Conservation (phyloP, 2,797 vertebrate species). For the Pipistrellus kuhlii region DNA sequence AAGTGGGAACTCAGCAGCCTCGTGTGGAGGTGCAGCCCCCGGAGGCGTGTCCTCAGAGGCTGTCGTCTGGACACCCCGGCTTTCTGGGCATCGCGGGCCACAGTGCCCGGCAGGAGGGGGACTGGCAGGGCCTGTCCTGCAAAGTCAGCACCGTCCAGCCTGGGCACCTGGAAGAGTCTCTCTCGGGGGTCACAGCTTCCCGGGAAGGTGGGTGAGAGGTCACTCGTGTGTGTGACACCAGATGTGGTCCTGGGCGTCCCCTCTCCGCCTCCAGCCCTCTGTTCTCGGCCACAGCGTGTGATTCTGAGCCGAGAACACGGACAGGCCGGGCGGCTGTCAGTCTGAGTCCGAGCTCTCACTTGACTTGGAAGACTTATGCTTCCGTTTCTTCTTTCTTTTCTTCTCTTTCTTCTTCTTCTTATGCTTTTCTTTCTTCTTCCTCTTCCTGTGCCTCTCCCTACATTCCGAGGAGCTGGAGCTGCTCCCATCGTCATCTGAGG, state of each 20-base stretch:
- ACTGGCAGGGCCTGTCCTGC: not conserved
- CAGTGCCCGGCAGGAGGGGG: not conserved
- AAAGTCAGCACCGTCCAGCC: not conserved
- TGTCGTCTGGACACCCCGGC: fast-evolving
- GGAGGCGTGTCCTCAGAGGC: not conserved
- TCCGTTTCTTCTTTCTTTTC: constrained; percentile 91
- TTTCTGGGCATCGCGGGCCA: not conserved
- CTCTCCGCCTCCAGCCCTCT: not conserved
- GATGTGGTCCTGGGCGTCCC: not conserved
- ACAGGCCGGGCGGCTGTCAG: constrained; percentile 82
- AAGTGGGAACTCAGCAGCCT: not conserved
- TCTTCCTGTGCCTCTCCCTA: constrained; percentile 90
- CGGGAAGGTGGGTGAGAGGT: constrained; percentile 14
- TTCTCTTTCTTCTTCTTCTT: constrained; percentile 93
- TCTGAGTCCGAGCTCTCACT: constrained; percentile 90
- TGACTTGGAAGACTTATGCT: constrained; percentile 91
- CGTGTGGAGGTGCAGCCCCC: not conserved
- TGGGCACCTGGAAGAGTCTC: not conserved
- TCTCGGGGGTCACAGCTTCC: not conserved
- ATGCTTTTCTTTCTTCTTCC: constrained; percentile 91
- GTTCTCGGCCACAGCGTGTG: constrained; percentile 60
- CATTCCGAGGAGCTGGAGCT: constrained; percentile 88
- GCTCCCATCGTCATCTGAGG: constrained; percentile 88
- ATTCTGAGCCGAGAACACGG: not conserved
- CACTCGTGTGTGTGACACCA: not conserved